A percentile compares a stretch with the other conserved stretches of the same genome.
Evolutionary conservation across 2,113 vertebrate species (phyloP).

Genomic region (Conger conger): DNA sequence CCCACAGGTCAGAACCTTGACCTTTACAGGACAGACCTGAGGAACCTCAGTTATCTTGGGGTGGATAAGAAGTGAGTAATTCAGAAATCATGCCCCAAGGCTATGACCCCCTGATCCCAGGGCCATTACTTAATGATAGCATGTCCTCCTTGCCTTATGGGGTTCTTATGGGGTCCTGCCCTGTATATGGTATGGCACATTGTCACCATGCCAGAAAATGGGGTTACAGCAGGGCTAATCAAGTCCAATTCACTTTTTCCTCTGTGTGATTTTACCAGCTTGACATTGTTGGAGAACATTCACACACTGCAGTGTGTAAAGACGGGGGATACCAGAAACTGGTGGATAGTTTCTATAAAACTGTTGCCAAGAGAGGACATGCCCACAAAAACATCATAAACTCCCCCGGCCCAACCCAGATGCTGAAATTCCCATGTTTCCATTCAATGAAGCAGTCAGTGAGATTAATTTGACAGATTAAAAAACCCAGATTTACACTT

Average conservation of each 20-base stretch:
- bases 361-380: too few species aligned
- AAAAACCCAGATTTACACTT: too few species aligned
- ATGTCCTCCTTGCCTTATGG: constrained; percentile 47
- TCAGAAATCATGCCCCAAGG: constrained; percentile 26
- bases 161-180: constrained; percentile 41
- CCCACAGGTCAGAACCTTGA: not conserved
- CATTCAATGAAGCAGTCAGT: too few species aligned
- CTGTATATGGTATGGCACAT: constrained; percentile 42
- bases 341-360: not conserved
- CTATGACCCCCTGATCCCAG: constrained; percentile 29
- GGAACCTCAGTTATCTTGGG: constrained; percentile 30
- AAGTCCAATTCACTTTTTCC: constrained; percentile 58
- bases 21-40: not conserved
- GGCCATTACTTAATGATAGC: constrained; percentile 57
- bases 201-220: constrained; percentile 55
- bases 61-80: constrained; percentile 23
- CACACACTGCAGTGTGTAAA: not conserved
- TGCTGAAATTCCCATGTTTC: too few species aligned
- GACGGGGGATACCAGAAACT: not conserved
- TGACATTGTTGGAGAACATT: constrained; percentile 30
- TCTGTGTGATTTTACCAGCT: constrained; percentile 41
- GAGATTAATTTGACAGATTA: too few species aligned
- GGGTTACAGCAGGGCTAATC: constrained; percentile 61
- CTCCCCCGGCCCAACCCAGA: too few species aligned
- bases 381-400: too few species aligned